These are phyloP conservation scores for Periophthalmodon schlosseri DNA, from an alignment of 2,113 vertebrate species.

Conservation along the genomic window DNA sequence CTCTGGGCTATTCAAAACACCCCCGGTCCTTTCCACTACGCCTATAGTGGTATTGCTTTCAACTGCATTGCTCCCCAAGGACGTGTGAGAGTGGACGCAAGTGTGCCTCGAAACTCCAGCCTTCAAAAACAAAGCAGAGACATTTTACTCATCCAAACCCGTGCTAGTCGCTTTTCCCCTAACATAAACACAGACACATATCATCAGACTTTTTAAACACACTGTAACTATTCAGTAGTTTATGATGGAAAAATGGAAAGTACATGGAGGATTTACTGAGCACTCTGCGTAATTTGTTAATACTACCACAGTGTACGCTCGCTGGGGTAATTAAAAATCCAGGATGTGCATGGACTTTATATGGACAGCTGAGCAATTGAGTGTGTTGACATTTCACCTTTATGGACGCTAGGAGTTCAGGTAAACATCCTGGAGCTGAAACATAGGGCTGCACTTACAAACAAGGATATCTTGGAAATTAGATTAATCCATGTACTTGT, in stretches of 20 bases:
- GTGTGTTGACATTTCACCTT: slow-evolving; percentile 20
- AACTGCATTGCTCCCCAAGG: slow-evolving; percentile 65
- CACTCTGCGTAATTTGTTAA: slow-evolving; percentile 15
- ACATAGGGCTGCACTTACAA: background rate
- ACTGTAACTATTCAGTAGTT: slow-evolving; percentile 4
- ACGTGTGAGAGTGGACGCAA: slow-evolving; percentile 53
- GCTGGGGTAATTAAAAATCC: slow-evolving; percentile 22
- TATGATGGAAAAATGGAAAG: slow-evolving; percentile 19
- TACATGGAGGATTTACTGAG: slow-evolving; percentile 32
- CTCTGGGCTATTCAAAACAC: slow-evolving; percentile 61
- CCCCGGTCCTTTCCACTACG: slow-evolving; percentile 29
- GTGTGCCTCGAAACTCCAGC: slow-evolving; percentile 66
- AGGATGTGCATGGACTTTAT: slow-evolving; percentile 26
- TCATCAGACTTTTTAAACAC: slow-evolving; percentile 23
- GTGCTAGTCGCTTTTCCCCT: slow-evolving; percentile 38
- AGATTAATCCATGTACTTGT: background rate
- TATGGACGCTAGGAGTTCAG: slow-evolving; percentile 29
- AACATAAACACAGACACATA: slow-evolving; percentile 16
- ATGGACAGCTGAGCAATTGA: slow-evolving; percentile 26
- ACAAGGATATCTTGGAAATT: background rate
- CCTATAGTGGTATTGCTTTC: slow-evolving; percentile 66
- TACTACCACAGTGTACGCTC: slow-evolving; percentile 1
- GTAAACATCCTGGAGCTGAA: slow-evolving; percentile 53
- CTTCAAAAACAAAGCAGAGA: slow-evolving; percentile 69
- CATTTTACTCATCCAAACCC: slow-evolving; percentile 52